phyloP scores from a whole-genome alignment of 2,888 invertebrate species.

The Pimpla rufipes region DNA sequence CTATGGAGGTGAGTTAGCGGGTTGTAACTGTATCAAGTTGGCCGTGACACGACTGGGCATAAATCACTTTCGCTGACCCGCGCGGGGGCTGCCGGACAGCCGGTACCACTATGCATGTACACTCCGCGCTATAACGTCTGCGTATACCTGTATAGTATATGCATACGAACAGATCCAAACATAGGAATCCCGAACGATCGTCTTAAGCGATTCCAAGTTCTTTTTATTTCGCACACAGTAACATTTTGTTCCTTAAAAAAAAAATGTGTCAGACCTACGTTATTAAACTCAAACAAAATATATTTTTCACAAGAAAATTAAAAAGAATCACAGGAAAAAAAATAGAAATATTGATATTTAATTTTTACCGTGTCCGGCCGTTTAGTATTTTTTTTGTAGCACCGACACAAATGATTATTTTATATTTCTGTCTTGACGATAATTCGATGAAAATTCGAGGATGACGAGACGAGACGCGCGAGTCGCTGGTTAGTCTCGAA shows the following conservation, averaged over 20 bases:
- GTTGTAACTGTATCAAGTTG: slow-evolving; percentile 84
- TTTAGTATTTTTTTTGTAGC: too few species aligned
- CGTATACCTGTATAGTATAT: slow-evolving; percentile 6
- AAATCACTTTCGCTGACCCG: slow-evolving; percentile 80
- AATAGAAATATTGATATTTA: too few species aligned
- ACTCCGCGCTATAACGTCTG: background rate
- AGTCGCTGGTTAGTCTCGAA: slow-evolving; percentile 3
- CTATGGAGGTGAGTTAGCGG: slow-evolving; percentile 80
- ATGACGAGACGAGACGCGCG: background rate
- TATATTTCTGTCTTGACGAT: background rate
- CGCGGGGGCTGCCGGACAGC: slow-evolving; percentile 58
- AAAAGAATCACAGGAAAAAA: too few species aligned
- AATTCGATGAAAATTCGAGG: background rate
- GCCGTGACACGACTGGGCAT: slow-evolving; percentile 83
- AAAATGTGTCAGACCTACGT: too few species aligned
- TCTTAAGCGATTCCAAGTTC: too few species aligned
- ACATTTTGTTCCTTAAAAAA: too few species aligned
- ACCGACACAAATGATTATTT: background rate
- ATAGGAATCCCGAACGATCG: slow-evolving; percentile 10
- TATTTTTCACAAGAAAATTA: too few species aligned
- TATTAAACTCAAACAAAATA: too few species aligned
- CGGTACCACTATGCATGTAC: slow-evolving; percentile 41
- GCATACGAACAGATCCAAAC: slow-evolving; percentile 15
- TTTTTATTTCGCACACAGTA: too few species aligned
- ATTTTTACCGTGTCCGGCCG: too few species aligned